phyloP scores from a whole-genome alignment of 1,140 invertebrate genomes.

The Condylostylus longicornis region DNA sequence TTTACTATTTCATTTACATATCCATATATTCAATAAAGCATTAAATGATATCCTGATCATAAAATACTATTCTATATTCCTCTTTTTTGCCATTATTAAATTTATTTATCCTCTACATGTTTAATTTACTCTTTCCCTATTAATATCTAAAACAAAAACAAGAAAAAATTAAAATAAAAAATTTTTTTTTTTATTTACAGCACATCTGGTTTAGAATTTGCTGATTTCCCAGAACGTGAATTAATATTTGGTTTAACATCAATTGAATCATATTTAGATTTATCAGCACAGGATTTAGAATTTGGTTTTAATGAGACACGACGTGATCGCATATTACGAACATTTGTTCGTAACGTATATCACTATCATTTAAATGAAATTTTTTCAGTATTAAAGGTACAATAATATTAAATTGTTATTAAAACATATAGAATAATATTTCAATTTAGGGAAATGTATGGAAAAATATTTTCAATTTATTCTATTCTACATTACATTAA shows the following conservation, averaged over 20 bases:
- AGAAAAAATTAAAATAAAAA: too few relatives aligned
- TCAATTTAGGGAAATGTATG: too few relatives aligned
- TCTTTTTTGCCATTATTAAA: neutral
- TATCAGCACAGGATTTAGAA: slow-evolving; percentile 61
- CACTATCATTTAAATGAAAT: slow-evolving; percentile 81
- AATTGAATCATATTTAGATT: slow-evolving; percentile 58
- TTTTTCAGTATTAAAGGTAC: slow-evolving; percentile 62
- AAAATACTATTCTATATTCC: too few relatives aligned
- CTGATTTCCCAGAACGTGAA: slow-evolving; percentile 68
- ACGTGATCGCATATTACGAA: slow-evolving; percentile 67
- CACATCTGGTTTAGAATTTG: slow-evolving; percentile 55
- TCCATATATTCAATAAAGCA: too few relatives aligned
- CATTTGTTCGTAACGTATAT: slow-evolving; percentile 76
- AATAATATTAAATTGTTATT: too few relatives aligned
- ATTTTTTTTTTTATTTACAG: slow-evolving; percentile 23
- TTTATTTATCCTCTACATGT: neutral
- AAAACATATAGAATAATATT: too few relatives aligned
- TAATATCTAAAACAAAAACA: neutral
- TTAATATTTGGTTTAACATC: slow-evolving; percentile 62
- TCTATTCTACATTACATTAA: too few relatives aligned
- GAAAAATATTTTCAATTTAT: too few relatives aligned
- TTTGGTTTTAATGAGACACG: slow-evolving; percentile 73
- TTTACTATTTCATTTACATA: too few relatives aligned
- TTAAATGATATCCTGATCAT: too few relatives aligned
- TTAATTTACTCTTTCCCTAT: neutral